Conservation (phyloP, 1,140 invertebrate genomes). For the Phthorimaea operculella region DNA sequence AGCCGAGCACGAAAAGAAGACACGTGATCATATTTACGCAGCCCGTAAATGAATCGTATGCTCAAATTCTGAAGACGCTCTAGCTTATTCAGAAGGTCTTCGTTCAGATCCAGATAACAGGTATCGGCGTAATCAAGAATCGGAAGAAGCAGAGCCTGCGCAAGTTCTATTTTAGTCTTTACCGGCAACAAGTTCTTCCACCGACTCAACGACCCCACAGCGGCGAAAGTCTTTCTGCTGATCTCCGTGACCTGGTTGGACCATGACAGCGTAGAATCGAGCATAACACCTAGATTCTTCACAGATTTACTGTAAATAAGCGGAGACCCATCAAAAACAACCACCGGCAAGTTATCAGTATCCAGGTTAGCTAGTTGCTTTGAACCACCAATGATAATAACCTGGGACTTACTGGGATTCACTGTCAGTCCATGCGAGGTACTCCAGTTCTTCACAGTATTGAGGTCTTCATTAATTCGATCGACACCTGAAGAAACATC, state of each 20-base stretch:
- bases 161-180: slow-evolving; percentile 2
- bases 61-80: slow-evolving; percentile 9
- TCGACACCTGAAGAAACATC: not conserved
- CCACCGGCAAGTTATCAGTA: not conserved
- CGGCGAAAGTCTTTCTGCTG: not conserved
- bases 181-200: slow-evolving; percentile 2
- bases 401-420: slow-evolving; percentile 2
- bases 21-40: not conserved
- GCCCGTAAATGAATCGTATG: not conserved
- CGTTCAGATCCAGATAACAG: slow-evolving; percentile 10
- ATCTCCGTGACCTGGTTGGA: slow-evolving; percentile 1
- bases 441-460: not conserved
- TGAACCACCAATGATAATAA: not conserved
- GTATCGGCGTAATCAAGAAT: slow-evolving; percentile 16
- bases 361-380: not conserved
- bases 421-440: not conserved
- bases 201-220: not conserved
- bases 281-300: not conserved
- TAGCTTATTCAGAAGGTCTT: slow-evolving; percentile 10
- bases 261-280: slow-evolving; percentile 4
- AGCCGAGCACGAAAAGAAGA: not conserved
- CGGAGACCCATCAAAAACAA: not conserved
- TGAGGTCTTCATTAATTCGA: not conserved
- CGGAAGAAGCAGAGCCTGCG: slow-evolving; percentile 10
- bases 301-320: not conserved